Evolutionary conservation across 92 coral and sea anemone species (phyloP).

Genomic region (Zoanthus sociatus): DNA sequence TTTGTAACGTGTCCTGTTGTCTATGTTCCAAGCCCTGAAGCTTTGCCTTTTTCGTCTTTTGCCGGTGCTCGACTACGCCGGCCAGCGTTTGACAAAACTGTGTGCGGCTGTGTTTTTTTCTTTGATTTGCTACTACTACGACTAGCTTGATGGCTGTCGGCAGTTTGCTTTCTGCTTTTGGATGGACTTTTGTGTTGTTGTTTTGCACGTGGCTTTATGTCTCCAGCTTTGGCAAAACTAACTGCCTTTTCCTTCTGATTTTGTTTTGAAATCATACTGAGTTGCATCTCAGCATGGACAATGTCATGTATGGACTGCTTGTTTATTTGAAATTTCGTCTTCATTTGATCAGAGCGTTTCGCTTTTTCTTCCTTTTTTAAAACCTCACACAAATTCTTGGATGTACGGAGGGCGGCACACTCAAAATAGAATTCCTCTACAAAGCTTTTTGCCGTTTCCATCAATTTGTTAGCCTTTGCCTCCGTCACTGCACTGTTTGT

Average conservation of each 20-base stretch:
- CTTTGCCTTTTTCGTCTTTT: too few relatives aligned
- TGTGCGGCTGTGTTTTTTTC: too few relatives aligned
- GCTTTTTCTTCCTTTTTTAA: constrained; percentile 32
- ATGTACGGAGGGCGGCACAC: constrained; percentile 45
- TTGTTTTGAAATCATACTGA: neutral
- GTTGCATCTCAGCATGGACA: constrained; percentile 42
- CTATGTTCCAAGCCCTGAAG: too few relatives aligned
- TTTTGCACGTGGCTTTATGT: neutral
- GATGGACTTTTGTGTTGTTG: neutral
- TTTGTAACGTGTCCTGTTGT: too few relatives aligned
- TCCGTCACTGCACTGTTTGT: neutral
- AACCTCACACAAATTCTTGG: constrained; percentile 38
- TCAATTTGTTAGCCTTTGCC: neutral
- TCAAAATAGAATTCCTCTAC: constrained; percentile 54
- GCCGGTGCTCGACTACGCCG: too few relatives aligned
- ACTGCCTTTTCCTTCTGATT: neutral
- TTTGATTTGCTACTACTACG: neutral
- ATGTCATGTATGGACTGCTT: constrained; percentile 46
- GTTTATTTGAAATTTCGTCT: constrained; percentile 36
- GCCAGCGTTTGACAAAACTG: too few relatives aligned
- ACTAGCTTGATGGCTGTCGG: constrained; percentile 22
- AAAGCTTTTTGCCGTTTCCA: neutral
- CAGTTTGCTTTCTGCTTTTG: neutral
- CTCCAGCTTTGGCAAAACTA: neutral
- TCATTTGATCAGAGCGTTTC: neutral